Conservation (phyloP, 2,113 vertebrate species). For the Vulpes vulpes region DNA sequence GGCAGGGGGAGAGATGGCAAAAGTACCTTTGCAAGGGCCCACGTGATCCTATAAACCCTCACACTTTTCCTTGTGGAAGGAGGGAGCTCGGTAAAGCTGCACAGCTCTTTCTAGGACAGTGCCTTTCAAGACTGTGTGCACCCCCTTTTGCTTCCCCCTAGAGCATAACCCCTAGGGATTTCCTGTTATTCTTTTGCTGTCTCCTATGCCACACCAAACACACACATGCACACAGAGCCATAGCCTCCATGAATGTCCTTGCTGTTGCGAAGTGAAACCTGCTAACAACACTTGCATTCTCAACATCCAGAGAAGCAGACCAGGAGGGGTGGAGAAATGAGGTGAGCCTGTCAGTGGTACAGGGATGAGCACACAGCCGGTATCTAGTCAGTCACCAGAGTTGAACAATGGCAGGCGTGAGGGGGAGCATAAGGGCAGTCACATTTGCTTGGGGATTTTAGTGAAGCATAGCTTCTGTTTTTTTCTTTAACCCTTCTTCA, state of each 20-base stretch:
- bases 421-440: background rate
- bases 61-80: background rate
- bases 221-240: background rate
- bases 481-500: background rate
- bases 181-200: background rate
- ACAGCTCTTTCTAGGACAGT: background rate
- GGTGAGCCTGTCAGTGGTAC: background rate
- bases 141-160: background rate
- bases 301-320: background rate
- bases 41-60: accelerated
- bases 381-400: accelerated
- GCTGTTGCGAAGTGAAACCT: background rate
- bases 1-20: background rate
- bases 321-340: background rate
- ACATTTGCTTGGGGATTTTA: background rate
- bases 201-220: background rate
- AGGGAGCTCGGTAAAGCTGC: background rate
- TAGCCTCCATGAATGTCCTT: background rate
- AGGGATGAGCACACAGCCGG: background rate
- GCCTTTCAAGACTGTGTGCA: background rate
- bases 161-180: background rate
- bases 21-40: background rate
- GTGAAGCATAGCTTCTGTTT: background rate
- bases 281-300: background rate
- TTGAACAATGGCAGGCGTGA: background rate